Base-by-base conservation (phyloP, 2,113 vertebrate genomes). In the Pica pica region DNA sequence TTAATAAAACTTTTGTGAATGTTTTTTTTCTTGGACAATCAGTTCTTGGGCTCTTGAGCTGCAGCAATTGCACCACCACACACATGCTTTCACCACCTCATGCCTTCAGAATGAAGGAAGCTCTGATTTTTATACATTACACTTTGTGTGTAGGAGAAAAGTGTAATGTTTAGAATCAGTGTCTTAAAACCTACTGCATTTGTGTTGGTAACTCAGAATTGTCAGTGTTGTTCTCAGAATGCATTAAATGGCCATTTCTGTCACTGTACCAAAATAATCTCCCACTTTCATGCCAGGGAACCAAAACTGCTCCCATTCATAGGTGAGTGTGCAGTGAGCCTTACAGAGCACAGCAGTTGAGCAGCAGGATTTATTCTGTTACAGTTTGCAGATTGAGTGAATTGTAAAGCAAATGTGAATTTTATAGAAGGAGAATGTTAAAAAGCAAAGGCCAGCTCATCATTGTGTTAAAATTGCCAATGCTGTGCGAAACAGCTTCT, bases 1-100 rank as follows among this genome's bases (percentile, higher is more conserved):
- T 95, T 94, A 98, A 97, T 95, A 97, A 97, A 96, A 93, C 44
- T 93, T 94, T 96, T 97, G 94, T 89, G 83, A 95, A 42, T 98
- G 90, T 63, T 96, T 93, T 82, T 95, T 95, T 90, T 63, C 89
- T 93, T 90, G 86, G 83, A 94, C 90, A 92, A 93, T 98, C 67
- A 90, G 1, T 95, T 93, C 71, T 88, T 96, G 84, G 47, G 59
- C 60, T 95, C 70, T 76, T 86, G 21, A 52, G 74, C 56, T 80
- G 92, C 47, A 94, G 63, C 16, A 28, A 87, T 46, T 77, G 49
- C 60, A 56, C 33, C 80, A 53, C 20, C 21, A 23, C 52, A 20
- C 19, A 0, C 9, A 14, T 0, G 2, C 23, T 74, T 44, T 55
- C 47, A 55, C 19, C 28, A 37, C 42, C 78, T 82, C 61, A 1